Base-by-base conservation (phyloP, 2,113 vertebrate genomes). In the Labeo catla region DNA sequence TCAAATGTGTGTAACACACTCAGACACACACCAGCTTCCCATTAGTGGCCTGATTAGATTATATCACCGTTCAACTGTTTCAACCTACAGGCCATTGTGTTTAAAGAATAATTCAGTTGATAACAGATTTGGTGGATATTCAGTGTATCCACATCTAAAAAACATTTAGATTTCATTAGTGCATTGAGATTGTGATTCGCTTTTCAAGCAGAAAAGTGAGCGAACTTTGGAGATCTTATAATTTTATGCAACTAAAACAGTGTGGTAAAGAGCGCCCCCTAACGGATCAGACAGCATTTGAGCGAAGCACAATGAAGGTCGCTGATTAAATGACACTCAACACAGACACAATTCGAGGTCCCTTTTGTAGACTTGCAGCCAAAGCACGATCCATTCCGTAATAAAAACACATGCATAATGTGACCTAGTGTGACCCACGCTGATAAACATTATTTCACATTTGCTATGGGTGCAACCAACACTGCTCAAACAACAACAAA, bases 401-500 rank as follows among this genome's bases (percentile, higher is more conserved):
- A 63, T 63, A 16, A 80, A 72, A 73, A 73, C 61, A 21, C 79
- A 81, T 81, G 80, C 80, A 81, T 65, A 10, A 81, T 16, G 59
- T 28, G 36, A 65, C 21, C 59, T 23, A 81, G 59, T 43, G 59
- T 23, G 73, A 49, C 47, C 47, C 59, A 10, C 13, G 12, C 59
- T 66, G 47, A 47, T 45, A 66, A 81, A 49, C 36, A 57, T 57
- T 86, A 57, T 59, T 77, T 86, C 81, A 70, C 43, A 83, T 23
- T 52, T 49, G 19, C 61, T 54, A 61, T 57, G 34, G 54, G 78
- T 79, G 65, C 72, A 63, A 83, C 50, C 57, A 28, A 61, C 59
- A 85, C 88, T 88, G 86, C 63, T 87, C n/a, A 50, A 85, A 90
- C 88, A 87, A 90, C 89, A 90, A 79, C 74, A 79, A 86, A 84